phyloP scores from a whole-genome alignment of 2,797 vertebrate genomes.

The Nyctalus aviator region DNA sequence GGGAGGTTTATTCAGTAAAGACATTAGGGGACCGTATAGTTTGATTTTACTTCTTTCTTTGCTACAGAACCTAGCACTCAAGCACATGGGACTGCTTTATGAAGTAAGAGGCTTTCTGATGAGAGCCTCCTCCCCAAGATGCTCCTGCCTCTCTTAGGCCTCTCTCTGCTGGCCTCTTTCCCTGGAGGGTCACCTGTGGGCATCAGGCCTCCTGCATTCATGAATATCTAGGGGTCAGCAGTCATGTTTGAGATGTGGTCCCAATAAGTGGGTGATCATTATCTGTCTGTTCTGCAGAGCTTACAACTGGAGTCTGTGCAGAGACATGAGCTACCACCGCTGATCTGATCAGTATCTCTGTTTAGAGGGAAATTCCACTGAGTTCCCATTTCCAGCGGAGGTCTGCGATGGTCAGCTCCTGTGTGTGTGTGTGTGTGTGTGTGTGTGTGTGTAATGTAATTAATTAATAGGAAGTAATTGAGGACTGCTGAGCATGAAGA shows the following conservation, averaged over 20 bases:
- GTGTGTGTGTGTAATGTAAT: neutral
- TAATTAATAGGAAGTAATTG: neutral
- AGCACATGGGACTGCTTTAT: neutral
- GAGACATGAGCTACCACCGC: slow-evolving; percentile 72
- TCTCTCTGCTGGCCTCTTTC: neutral
- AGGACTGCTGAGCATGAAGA: neutral
- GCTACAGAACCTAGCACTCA: neutral
- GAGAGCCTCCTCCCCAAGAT: neutral
- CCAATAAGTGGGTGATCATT: slow-evolving; percentile 52
- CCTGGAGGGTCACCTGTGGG: neutral
- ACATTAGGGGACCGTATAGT: neutral
- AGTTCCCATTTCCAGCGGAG: slow-evolving; percentile 75
- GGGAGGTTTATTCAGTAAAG: neutral
- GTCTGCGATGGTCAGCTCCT: slow-evolving; percentile 52
- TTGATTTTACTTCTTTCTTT: neutral
- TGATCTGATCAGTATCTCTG: slow-evolving; percentile 84
- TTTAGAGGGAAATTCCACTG: slow-evolving; percentile 80
- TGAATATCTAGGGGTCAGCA: neutral
- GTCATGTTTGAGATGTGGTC: slow-evolving; percentile 45
- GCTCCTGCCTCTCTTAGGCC: neutral
- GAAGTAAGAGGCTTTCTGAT: neutral
- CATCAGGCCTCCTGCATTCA: neutral
- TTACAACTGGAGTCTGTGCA: slow-evolving; percentile 72
- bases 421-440: neutral
- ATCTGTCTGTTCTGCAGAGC: slow-evolving; percentile 37